Conservation (phyloP, 2,888 invertebrate genomes). For the Agelastica alni region DNA sequence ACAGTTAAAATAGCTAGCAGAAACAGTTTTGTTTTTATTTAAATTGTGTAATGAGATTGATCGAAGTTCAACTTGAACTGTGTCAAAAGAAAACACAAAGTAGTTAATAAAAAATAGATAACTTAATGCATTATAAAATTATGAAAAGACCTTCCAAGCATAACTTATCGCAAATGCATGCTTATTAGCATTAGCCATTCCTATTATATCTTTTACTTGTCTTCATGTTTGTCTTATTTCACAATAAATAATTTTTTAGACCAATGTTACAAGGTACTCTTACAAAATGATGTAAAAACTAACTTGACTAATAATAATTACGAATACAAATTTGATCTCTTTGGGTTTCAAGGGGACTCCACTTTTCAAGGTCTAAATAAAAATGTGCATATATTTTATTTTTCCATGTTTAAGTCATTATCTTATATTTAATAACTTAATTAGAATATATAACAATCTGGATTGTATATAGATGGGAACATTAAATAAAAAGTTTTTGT, state of each 20-base stretch:
- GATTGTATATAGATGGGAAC: too few species aligned
- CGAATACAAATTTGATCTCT: slow-evolving; percentile 4
- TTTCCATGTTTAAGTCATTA: too few species aligned
- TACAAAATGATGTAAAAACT: slow-evolving; percentile 15
- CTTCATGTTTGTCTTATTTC: slow-evolving; percentile 7
- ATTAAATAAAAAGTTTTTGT: too few species aligned
- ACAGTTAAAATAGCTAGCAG: too few species aligned
- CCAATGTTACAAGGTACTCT: slow-evolving; percentile 19
- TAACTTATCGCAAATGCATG: neutral
- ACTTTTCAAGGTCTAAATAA: too few species aligned
- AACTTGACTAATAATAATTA: neutral
- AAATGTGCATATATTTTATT: too few species aligned
- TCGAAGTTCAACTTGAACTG: neutral
- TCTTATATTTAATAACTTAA: too few species aligned
- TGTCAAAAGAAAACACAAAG: neutral
- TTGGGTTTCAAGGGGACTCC: too few species aligned
- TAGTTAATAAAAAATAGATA: neutral
- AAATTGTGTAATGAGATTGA: neutral
- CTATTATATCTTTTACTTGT: neutral
- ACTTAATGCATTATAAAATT: neutral
- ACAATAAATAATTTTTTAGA: slow-evolving; percentile 13
- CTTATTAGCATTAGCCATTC: neutral
- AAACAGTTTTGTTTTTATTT: too few species aligned
- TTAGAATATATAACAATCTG: too few species aligned
- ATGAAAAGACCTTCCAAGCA: neutral